These are phyloP conservation scores for Rhinopomastus cyanomelas DNA, from an alignment of 2,113 vertebrate genomes.

Conservation along the genomic window DNA sequence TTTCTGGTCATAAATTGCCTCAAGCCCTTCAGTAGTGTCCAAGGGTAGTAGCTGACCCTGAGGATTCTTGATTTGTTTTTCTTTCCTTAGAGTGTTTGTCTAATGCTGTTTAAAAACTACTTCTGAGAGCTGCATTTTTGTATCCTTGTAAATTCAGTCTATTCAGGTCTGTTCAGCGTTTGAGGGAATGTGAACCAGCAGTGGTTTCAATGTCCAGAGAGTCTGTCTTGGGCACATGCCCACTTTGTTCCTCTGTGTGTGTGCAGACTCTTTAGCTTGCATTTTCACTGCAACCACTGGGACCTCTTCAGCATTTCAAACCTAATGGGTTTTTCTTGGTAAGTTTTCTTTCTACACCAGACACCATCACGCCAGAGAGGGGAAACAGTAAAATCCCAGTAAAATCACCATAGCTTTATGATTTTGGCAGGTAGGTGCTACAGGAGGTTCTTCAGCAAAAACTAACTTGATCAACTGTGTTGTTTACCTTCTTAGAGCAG, in stretches of 20 bases:
- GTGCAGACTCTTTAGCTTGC: background rate
- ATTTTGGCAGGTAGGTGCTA: background rate
- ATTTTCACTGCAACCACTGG: background rate
- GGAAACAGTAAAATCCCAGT: background rate
- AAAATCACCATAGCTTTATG: background rate
- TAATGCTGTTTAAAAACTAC: background rate
- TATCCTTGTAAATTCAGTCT: background rate
- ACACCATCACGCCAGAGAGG: background rate
- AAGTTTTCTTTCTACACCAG: background rate
- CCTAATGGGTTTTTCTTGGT: background rate
- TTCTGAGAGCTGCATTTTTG: background rate
- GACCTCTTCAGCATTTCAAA: background rate
- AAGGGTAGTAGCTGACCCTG: background rate
- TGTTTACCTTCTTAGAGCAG: background rate
- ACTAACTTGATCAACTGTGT: background rate
- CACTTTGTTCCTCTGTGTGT: background rate
- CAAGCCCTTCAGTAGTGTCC: background rate
- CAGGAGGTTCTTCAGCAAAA: background rate
- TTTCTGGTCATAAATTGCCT: conserved; percentile 16
- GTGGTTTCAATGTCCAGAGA: background rate
- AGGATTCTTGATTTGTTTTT: background rate
- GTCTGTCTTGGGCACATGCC: background rate
- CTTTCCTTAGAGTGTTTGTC: background rate
- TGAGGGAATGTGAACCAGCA: background rate
- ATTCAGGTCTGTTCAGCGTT: background rate